Conservation (phyloP, 2,888 invertebrate species). For the Cataglyphis altisquamis region DNA sequence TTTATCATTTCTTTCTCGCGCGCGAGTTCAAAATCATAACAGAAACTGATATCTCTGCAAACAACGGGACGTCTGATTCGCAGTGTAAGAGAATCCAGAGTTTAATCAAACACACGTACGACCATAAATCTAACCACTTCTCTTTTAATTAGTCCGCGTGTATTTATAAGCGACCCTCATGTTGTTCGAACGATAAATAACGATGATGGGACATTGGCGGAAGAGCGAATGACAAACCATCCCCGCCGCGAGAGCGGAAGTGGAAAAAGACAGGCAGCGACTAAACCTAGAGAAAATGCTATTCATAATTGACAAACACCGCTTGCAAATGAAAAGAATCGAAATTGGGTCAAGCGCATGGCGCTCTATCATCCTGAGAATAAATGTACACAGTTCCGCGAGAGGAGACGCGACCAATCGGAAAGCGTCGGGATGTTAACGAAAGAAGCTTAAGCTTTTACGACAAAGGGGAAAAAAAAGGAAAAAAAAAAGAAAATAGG, state of each 20-base stretch:
- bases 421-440: conserved; percentile 37
- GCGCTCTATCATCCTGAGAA: conserved; percentile 49
- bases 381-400: conserved; percentile 41
- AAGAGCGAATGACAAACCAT: conserved; percentile 18
- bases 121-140: conserved; percentile 8
- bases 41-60: conserved; percentile 9
- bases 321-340: conserved; percentile 55
- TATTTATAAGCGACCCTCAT: conserved; percentile 25
- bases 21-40: neutral
- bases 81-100: neutral
- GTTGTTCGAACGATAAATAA: conserved; percentile 31
- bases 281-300: conserved; percentile 16
- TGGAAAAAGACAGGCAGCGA: neutral
- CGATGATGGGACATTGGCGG: conserved; percentile 8
- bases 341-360: conserved; percentile 62
- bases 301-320: conserved; percentile 67
- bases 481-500: neutral
- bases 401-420: neutral
- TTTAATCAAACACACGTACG: conserved; percentile 21
- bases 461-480: neutral
- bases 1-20: neutral
- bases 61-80: neutral
- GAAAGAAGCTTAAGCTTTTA: conserved; percentile 32
- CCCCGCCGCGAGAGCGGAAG: neutral
- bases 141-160: conserved; percentile 29